Conservation (phyloP, 2,113 vertebrate species). For the Tylochromis polylepis region DNA sequence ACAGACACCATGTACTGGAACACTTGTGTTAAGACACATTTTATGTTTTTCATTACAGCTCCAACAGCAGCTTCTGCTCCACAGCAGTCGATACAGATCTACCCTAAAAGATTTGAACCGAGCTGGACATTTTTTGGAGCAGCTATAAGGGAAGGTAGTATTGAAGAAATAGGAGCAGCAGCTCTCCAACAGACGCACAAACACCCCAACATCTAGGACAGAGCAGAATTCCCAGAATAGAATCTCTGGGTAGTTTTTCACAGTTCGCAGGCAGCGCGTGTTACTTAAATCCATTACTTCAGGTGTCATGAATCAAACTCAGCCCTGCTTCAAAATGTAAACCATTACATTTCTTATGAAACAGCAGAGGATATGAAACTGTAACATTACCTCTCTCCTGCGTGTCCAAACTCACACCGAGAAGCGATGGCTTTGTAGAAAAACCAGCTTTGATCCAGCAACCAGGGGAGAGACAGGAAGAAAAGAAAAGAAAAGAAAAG, state of each 20-base stretch:
- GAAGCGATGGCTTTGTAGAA: slow-evolving; percentile 13
- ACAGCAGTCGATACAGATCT: neutral
- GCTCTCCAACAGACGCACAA: neutral
- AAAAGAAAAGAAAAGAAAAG: slow-evolving; percentile 7
- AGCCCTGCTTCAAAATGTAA: neutral
- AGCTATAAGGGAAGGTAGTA: neutral
- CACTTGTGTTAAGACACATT: neutral
- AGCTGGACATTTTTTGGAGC: no score
- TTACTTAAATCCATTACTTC: neutral
- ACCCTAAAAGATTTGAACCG: neutral
- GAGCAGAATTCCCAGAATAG: neutral
- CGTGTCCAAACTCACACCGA: slow-evolving; percentile 18
- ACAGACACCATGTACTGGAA: neutral
- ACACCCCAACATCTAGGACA: neutral
- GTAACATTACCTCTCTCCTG: slow-evolving; percentile 45
- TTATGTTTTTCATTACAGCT: neutral
- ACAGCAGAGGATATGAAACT: neutral
- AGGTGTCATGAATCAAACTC: neutral
- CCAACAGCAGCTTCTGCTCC: neutral
- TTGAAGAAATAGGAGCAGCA: neutral
- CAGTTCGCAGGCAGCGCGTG: neutral
- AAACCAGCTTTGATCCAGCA: slow-evolving; percentile 38
- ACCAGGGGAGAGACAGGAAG: neutral
- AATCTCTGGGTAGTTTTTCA: neutral
- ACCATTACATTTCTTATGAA: neutral